Evolutionary conservation across 2,113 vertebrate genomes (phyloP).

Genomic region (Trinectes maculatus): DNA sequence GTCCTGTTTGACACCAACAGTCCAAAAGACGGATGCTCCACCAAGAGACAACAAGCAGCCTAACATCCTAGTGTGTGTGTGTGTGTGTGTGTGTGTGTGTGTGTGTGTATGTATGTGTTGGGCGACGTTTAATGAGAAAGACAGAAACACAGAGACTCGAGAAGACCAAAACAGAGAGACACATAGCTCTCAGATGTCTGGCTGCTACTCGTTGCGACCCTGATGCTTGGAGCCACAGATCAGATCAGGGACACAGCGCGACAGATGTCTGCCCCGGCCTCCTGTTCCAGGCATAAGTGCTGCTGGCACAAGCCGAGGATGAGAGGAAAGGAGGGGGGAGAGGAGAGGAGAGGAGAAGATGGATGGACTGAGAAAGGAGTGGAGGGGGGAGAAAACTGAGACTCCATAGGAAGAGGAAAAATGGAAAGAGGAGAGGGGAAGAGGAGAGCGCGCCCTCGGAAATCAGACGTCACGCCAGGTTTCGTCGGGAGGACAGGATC

Average conservation of each 20-base stretch:
- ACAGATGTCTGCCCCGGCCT: constrained; percentile 76
- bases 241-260: constrained; percentile 74
- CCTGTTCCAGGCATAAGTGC: constrained; percentile 74
- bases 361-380: constrained; percentile 13
- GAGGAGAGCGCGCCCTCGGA: constrained; percentile 11
- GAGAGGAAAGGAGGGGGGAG: background rate
- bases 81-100: constrained; percentile 13
- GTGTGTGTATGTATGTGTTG: background rate
- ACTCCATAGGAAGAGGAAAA: constrained; percentile 1
- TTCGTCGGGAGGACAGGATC: constrained; percentile 58
- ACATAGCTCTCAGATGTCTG: constrained; percentile 45
- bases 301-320: constrained; percentile 67
- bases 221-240: constrained; percentile 66
- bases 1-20: constrained; percentile 33
- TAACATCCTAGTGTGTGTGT: constrained; percentile 32
- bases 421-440: background rate
- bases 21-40: constrained; percentile 52
- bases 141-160: constrained; percentile 16
- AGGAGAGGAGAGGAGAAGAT: constrained; percentile 1
- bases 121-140: constrained; percentile 50
- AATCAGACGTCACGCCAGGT: constrained; percentile 62
- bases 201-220: constrained; percentile 74
- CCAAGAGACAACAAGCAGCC: constrained; percentile 53
- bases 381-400: constrained; percentile 14
- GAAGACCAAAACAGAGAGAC: constrained; percentile 25